Evolutionary conservation across 2,888 invertebrate genomes (phyloP), one percentile per base, ranked within the genome.

Genomic region (Cantharis nigra): DNA sequence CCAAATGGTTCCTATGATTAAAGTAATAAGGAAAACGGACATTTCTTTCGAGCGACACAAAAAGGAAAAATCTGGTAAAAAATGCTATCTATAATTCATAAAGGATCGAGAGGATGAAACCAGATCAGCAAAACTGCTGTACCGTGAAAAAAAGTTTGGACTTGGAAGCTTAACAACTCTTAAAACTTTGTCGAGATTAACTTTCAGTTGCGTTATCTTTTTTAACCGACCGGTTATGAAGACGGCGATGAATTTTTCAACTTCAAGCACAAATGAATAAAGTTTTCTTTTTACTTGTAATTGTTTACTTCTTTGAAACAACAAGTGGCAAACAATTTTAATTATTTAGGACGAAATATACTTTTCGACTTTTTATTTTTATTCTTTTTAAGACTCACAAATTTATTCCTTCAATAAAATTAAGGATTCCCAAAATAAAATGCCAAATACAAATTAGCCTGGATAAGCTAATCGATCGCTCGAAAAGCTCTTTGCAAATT

Each of bases 1-100:
- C 87, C 87, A 88, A 89, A 89, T 88, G 88, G 87, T 85, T 86
- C 86, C 86, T 87, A 88, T 89, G 88, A 88, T 89, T 89, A 88
- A 87, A 88, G 88, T 87, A 88, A 89, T 89, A 88, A 88, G 85
- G 86, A 84, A 87, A 86, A 86, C 86, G 86, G 85, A 85, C 85
- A 84, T 85, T 84, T 85, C 84, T 85, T 84, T 82, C 81, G 80
- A 83, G 82, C 82, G 80, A 81, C 83, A 82, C 83, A 83, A 83
- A 86, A 86, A 85, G 84, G 85, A 86, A 85, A 86, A 86, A 86
- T 85, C 85, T 85, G 83, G 83, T 85, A 86, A 87, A 87, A 87
- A 87, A 87, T 86, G 85, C 83, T 84, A 87, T 87, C 87, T 87
- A 88, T 87, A 87, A 88, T 87, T 88, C 88, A 88, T 88, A 87